Base-by-base conservation (phyloP, 1,140 invertebrate genomes). In the Caenorhabditis remanei region DNA sequence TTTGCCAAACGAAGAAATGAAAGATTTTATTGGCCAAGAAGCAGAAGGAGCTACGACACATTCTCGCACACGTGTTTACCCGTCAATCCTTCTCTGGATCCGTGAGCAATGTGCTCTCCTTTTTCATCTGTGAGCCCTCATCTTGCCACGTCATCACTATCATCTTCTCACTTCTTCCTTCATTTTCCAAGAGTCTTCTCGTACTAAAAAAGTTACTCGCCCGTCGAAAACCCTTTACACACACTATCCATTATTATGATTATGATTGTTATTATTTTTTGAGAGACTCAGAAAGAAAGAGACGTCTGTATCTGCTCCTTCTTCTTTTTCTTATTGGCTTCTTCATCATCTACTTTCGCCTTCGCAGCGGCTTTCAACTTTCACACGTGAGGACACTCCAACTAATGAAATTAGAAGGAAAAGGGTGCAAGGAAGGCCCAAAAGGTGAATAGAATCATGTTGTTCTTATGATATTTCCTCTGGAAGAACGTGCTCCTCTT, bases 161-260 rank as follows among this genome's bases (percentile, higher is more conserved):
- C 46, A 24, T 53, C 71, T 79, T 48, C n/a, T 19, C 43, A 14
- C 50, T 53, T 53, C 16, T 53, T 53, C 50, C 16, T 43, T 71
- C 6, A 46, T 71, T 65, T 19, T 71, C 16, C 46, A 46, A n/a
- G 67, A 46, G 32, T 48, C 21, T 46, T 53, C 71, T 24, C 32
- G 32, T 32, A 32, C 32, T 32, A 32, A 32, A 32, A 32, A 32
- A 32, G 32, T 32, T 32, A 32, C 32, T 32, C 32, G 32, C 2
- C 32, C 32, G 32, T 32, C 32, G 5, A 48, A 50, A 50, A 50
- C n/a, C 53, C 21, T 2, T 11, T 53, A 14, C 46, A n/a, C 53
- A 50, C 46, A 79, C 71, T 79, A 48, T 79, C 71, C 71, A 79
- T 79, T 79, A 79, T 79, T 79, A 79, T 79, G 71, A 79, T 79